phyloP scores from a whole-genome alignment of 2,113 vertebrate species.

The Lepisosteus oculatus region DNA sequence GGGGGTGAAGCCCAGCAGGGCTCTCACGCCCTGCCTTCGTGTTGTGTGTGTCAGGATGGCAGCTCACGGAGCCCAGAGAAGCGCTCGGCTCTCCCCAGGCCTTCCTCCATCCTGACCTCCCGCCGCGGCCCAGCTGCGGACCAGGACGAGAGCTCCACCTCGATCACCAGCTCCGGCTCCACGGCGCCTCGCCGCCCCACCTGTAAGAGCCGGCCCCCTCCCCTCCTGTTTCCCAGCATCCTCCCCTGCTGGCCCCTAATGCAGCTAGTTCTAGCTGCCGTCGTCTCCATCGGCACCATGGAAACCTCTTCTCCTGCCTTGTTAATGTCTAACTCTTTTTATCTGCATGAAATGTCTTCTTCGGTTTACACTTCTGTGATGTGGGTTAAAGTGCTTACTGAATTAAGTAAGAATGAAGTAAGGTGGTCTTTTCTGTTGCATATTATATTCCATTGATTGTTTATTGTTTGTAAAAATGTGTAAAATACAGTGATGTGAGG shows the following conservation, averaged over 20 bases:
- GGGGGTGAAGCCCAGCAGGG: no score
- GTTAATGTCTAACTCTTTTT: no score
- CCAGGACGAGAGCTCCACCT: constrained; percentile 86
- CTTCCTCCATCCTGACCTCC: constrained; percentile 81
- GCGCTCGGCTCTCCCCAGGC: constrained; percentile 83
- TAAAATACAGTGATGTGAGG: no score
- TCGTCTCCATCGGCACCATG: neutral
- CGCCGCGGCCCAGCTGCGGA: constrained; percentile 73
- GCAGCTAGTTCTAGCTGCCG: neutral
- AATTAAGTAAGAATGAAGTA: no score
- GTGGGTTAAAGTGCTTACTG: no score
- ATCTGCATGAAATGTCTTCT: no score
- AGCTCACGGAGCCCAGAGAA: constrained; percentile 85
- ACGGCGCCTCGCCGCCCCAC: constrained; percentile 88
- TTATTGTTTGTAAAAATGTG: no score
- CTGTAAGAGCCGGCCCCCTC: constrained; percentile 59
- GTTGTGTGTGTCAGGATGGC: constrained; percentile 74
- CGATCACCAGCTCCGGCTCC: constrained; percentile 86
- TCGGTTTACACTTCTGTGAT: no score
- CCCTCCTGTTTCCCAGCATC: neutral
- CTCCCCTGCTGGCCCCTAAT: neutral
- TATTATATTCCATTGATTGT: no score
- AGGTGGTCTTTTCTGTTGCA: no score
- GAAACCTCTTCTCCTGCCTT: neutral
- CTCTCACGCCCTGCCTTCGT: constrained; percentile 2